Percentiles rank a stretch among this genome's conserved stretches.
Conservation (phyloP, 35 echinoderm and acorn worm genomes). For the Nesometra sesokonis region DNA sequence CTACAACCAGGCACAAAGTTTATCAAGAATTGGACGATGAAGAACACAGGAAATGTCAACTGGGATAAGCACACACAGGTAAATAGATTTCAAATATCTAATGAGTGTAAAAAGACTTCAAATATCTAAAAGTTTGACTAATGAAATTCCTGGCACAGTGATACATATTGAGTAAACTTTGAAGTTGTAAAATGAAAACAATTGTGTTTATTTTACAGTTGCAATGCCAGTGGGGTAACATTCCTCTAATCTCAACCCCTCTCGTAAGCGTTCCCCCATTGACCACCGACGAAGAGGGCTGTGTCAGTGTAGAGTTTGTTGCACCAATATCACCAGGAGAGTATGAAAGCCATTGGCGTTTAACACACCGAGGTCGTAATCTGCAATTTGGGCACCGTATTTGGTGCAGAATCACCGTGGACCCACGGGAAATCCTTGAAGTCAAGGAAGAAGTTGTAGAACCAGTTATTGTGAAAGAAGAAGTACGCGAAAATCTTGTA, state of each 20-base stretch:
- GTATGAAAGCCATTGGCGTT: constrained; percentile 86
- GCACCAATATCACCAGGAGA: constrained; percentile 59
- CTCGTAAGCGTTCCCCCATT: constrained; percentile 35
- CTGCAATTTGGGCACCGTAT: constrained; percentile 88
- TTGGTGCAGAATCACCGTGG: constrained; percentile 70
- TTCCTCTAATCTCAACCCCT: constrained; percentile 37
- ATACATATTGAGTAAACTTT: background rate
- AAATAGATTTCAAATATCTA: too few relatives aligned
- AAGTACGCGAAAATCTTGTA: background rate
- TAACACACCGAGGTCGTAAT: constrained; percentile 37
- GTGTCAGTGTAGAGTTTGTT: constrained; percentile 72
- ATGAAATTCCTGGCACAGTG: background rate
- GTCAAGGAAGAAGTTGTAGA: background rate
- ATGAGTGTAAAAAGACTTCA: background rate
- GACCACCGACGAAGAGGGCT: constrained; percentile 42
- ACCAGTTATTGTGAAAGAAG: background rate
- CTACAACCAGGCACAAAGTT: constrained; percentile 80
- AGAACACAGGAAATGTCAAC: constrained; percentile 41
- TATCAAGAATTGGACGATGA: constrained; percentile 72
- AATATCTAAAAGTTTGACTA: background rate
- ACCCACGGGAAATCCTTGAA: constrained; percentile 46
- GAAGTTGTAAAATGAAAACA: background rate
- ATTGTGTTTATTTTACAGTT: constrained; percentile 46
- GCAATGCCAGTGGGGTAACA: constrained; percentile 80
- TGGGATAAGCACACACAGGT: constrained; percentile 77